Conservation (phyloP, 2,797 vertebrate species). For the Syndactyla subalaris region DNA sequence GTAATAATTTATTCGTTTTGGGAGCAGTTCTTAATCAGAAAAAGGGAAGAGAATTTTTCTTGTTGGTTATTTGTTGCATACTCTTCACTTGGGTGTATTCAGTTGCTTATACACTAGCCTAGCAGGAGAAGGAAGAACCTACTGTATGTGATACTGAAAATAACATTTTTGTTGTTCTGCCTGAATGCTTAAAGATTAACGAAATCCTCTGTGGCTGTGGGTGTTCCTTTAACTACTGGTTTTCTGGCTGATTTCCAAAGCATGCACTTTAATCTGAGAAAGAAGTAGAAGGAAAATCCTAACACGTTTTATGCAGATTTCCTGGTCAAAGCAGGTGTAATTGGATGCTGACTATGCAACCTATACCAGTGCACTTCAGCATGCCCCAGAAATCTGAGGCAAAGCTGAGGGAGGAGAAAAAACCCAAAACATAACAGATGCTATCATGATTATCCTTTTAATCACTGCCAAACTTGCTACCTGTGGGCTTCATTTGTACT, state of each 20-base stretch:
- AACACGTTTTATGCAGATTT: background rate
- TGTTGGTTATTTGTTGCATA: background rate
- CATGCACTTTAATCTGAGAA: background rate
- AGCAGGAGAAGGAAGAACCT: background rate
- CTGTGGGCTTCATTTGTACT: background rate
- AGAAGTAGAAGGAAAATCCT: background rate
- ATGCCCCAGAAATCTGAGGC: background rate
- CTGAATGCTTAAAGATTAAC: conserved; percentile 4
- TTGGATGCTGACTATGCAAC: background rate
- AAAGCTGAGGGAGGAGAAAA: background rate
- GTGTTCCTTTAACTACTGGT: background rate
- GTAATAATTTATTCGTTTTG: background rate
- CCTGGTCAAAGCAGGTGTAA: background rate
- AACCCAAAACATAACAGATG: background rate
- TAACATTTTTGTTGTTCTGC: background rate
- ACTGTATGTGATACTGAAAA: background rate
- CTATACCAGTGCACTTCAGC: background rate
- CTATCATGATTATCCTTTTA: background rate
- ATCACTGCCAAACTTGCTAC: background rate
- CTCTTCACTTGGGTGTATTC: background rate
- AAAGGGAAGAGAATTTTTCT: background rate
- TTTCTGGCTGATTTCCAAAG: background rate
- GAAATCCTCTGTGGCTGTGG: background rate
- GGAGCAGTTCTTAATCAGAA: background rate
- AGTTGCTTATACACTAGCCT: background rate